phyloP scores from a whole-genome alignment of 1,140 invertebrate genomes.

The Planococcus citri region DNA sequence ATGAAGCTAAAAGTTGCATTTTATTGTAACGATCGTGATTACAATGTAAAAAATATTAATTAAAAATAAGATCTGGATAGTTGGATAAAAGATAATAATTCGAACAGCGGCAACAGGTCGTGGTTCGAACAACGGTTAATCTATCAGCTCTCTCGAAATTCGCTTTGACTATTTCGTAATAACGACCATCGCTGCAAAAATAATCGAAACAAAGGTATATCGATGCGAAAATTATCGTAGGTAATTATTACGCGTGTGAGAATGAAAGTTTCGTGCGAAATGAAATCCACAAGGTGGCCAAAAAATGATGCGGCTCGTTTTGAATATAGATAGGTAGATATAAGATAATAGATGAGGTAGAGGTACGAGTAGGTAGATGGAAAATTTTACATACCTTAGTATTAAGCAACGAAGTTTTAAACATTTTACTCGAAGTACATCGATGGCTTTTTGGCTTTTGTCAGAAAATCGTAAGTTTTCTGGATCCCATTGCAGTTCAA shows the following conservation, averaged over 20 bases:
- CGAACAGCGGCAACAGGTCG: conserved; percentile 81
- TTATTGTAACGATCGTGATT: neutral
- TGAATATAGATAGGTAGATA: no score
- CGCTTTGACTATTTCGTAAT: conserved; percentile 98
- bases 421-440: conserved; percentile 78
- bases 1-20: neutral
- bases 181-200: conserved; percentile 83
- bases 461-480: conserved; percentile 96
- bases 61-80: conserved; percentile 91
- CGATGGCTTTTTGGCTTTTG: conserved; percentile 95
- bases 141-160: conserved; percentile 98
- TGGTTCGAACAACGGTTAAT: conserved; percentile 86
- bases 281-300: no score
- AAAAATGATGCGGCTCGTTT: no score
- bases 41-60: conserved; percentile 36
- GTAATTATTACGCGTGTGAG: no score
- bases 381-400: no score
- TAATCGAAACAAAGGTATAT: neutral
- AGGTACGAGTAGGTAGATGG: no score
- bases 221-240: neutral
- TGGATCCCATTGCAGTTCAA: conserved; percentile 96
- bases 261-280: no score
- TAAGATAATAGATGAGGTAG: no score
- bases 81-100: conserved; percentile 82
- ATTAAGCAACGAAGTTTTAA: conserved; percentile 69